Conservation (phyloP, 2,888 invertebrate genomes). For the Thereva nobilitata region DNA sequence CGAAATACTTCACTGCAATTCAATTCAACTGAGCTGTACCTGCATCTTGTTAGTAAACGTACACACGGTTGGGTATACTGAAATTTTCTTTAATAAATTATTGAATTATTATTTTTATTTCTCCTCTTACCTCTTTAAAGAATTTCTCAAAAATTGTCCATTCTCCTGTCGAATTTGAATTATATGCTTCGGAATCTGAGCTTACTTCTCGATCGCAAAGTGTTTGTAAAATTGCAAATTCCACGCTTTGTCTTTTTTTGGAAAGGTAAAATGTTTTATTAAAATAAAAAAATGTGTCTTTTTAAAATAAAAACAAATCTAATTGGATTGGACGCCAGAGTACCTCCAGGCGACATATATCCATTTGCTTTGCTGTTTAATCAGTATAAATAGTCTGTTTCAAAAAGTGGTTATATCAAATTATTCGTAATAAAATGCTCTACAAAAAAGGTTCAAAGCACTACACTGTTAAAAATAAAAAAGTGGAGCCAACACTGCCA, state of each 20-base stretch:
- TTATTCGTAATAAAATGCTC: no score
- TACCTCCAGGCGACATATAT: no score
- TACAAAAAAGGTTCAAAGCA: no score
- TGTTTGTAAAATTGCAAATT: constrained; percentile 49
- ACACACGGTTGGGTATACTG: constrained; percentile 76
- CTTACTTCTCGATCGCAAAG: constrained; percentile 47
- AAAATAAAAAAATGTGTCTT: no score
- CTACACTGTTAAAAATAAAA: no score
- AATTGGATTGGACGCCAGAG: no score
- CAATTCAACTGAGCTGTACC: constrained; percentile 65
- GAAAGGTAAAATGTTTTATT: not conserved
- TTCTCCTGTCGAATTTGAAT: constrained; percentile 43
- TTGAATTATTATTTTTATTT: not conserved
- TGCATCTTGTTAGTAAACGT: constrained; percentile 70
- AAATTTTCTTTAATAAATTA: constrained; percentile 2
- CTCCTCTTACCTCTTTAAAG: constrained; percentile 47
- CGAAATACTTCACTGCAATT: constrained; percentile 73
- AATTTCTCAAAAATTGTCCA: constrained; percentile 49
- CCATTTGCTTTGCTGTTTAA: no score
- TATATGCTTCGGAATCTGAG: not conserved
- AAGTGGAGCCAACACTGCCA: no score
- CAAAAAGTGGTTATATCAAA: no score
- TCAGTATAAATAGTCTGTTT: no score
- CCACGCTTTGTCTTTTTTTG: constrained; percentile 38
- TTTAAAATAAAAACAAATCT: no score